phyloP scores from a whole-genome alignment of 2,797 vertebrate species.

The Corythornis leucogaster region DNA sequence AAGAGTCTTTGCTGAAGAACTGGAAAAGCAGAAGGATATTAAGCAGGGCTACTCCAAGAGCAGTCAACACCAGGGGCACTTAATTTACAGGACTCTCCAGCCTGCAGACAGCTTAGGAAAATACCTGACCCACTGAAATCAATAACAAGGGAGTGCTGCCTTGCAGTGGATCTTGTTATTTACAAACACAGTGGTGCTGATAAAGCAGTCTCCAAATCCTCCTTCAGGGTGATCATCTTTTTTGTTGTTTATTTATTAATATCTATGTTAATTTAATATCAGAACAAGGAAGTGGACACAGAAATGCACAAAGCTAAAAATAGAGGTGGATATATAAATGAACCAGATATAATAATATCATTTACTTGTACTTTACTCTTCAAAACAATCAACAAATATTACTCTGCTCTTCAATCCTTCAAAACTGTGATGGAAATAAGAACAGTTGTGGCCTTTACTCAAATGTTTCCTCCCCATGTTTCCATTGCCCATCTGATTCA shows the following conservation, averaged over 20 bases:
- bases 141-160: background rate
- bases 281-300: background rate
- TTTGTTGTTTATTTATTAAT: slow-evolving; percentile 1
- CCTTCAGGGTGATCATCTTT: background rate
- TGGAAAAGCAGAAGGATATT: background rate
- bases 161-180: background rate
- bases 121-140: background rate
- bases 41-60: background rate
- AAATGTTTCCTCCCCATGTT: background rate
- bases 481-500: slow-evolving; percentile 17
- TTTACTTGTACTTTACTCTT: background rate
- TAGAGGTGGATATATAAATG: background rate
- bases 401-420: background rate
- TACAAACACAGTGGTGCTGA: slow-evolving; percentile 7
- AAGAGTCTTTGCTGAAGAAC: background rate
- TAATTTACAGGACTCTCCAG: background rate
- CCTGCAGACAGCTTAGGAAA: background rate
- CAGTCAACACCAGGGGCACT: background rate
- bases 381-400: background rate
- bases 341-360: background rate
- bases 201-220: slow-evolving; percentile 12
- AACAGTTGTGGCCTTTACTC: background rate
- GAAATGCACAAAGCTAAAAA: background rate
- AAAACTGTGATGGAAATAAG: background rate
- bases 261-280: background rate